Evolutionary conservation across 2,797 vertebrate species (phyloP).

Genomic region (Liasis olivaceus): DNA sequence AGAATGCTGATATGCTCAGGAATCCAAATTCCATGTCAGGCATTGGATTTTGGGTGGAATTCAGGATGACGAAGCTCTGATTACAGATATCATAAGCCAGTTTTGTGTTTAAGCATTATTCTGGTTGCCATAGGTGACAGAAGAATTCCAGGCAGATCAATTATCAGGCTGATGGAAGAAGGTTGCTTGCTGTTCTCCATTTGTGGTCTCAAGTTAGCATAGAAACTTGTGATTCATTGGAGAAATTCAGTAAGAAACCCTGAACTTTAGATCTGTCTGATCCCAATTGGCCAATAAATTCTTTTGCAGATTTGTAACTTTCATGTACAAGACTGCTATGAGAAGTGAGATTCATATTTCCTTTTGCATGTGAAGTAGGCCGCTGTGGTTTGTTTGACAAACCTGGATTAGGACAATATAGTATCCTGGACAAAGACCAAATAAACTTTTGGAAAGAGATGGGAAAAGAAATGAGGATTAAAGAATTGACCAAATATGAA

Average conservation of each 20-base stretch:
- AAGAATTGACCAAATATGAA: not conserved
- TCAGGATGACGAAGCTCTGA: not conserved
- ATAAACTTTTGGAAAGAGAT: not conserved
- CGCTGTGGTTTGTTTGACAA: not conserved
- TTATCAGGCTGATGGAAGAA: not conserved
- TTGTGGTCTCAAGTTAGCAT: not conserved
- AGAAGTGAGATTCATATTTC: not conserved
- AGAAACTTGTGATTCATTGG: not conserved
- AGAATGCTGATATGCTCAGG: not conserved
- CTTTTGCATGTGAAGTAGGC: not conserved
- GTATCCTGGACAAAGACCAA: not conserved
- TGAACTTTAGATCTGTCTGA: not conserved
- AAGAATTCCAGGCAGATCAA: not conserved
- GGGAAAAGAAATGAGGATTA: not conserved
- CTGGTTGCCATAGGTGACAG: not conserved
- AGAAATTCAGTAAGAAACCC: not conserved
- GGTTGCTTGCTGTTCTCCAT: not conserved
- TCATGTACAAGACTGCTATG: not conserved
- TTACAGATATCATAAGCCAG: not conserved
- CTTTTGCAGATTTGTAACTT: not conserved
- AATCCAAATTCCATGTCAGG: not conserved
- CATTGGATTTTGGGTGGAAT: not conserved
- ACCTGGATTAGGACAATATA: not conserved
- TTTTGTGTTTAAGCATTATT: not conserved
- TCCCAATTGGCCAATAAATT: not conserved